A percentile compares a stretch with the other conserved stretches of the same genome.
phyloP scores from a whole-genome alignment of 2,888 invertebrate species.

The Mesorhabditis belari region DNA sequence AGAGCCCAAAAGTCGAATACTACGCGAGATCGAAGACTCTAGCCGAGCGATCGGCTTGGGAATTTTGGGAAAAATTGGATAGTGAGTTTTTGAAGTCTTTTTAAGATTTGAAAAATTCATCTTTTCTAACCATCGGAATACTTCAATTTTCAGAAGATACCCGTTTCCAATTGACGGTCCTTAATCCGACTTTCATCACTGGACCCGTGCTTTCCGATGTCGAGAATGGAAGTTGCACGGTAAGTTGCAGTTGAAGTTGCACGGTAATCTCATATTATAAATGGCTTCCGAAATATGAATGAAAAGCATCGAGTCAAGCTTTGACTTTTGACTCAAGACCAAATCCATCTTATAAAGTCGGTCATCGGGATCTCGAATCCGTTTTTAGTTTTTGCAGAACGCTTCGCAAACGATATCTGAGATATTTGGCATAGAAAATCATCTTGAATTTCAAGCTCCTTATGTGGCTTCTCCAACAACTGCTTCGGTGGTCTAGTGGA shows the following conservation, averaged over 20 bases:
- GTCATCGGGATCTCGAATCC: too few relatives aligned
- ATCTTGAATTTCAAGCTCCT: too few relatives aligned
- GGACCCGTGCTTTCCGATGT: slow-evolving; percentile 30
- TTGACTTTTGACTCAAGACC: too few relatives aligned
- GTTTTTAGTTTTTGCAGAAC: too few relatives aligned
- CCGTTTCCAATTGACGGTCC: slow-evolving; percentile 24
- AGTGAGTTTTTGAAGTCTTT: background rate
- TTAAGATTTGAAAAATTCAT: background rate
- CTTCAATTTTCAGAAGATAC: background rate
- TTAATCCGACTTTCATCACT: slow-evolving; percentile 32
- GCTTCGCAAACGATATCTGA: too few relatives aligned
- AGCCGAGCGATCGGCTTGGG: slow-evolving; percentile 33
- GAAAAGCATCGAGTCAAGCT: too few relatives aligned
- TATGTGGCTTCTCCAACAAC: too few relatives aligned
- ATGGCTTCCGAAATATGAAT: background rate
- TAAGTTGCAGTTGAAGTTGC: background rate
- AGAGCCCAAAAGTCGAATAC: slow-evolving; percentile 12
- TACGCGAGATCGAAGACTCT: slow-evolving; percentile 36
- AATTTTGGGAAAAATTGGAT: slow-evolving; percentile 15
- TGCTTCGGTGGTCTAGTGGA: too few relatives aligned
- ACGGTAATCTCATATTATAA: background rate
- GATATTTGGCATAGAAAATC: too few relatives aligned
- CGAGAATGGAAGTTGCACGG: slow-evolving; percentile 31
- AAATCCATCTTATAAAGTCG: too few relatives aligned
- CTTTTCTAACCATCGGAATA: background rate